Evolutionary conservation across 2,113 vertebrate species (phyloP), one percentile per base, ranked within the genome.

Genomic region (Cephalopholis sonnerati): DNA sequence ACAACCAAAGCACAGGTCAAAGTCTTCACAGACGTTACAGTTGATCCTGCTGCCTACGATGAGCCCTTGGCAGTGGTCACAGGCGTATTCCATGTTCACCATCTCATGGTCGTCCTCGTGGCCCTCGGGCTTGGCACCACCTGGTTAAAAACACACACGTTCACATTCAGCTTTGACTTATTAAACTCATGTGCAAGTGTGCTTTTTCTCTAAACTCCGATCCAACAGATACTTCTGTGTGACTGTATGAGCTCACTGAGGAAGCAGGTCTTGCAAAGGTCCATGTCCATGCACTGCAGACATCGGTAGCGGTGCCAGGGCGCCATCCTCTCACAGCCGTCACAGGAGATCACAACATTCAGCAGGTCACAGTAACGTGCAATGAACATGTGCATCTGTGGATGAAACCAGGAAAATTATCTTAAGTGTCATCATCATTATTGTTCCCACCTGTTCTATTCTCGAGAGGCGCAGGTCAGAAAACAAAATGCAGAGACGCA

Each of bases 341-440:
- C 97, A 1, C 98, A 99, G 25, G 98, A 99, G 22, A 99, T 99
- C 89, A 99, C 98, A 61, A 99, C 97, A 0, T 98, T 99, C 6
- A 99, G 86, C 81, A 98, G 95, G 91, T 99, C 97, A 67, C 98
- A 99, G 83, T 99, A 99, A n/a, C 98, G 97, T 18, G 98, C 97
- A 7, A 99, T 98, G 90, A 99, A 99, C 98, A 99, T 98, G 94
- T 99, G 98, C 98, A 99, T 99, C 98, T 99, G 65, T 36, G 29
- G 57, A 78, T 0, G 69, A n/a, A 15, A 54, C 3, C 7, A 25
- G 15, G 57, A 5, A 4, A n/a, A 25, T 41, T 6, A 20, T 25
- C 57, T 11, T 24, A 32, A 24, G 27, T 9, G 17, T 78, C n/a
- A 44, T 17, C 22, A 32, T 54, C 1, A 50, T 36, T 36, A 36